Conservation (phyloP, 2,888 invertebrate species). For the Allophyes oxyacanthae region DNA sequence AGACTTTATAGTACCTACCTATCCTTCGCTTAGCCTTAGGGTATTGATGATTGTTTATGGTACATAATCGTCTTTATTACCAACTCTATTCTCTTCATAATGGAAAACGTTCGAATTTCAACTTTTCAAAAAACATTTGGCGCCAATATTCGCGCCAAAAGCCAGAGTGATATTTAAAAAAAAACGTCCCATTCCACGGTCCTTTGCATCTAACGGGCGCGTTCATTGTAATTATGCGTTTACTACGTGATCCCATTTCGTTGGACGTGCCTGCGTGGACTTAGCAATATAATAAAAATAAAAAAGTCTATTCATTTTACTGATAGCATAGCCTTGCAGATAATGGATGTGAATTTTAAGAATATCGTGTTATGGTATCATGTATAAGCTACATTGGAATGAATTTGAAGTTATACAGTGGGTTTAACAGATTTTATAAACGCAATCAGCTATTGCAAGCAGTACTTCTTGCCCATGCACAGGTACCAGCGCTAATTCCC, state of each 20-base stretch:
- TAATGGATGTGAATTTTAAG: constrained; percentile 38
- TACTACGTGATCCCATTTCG: constrained; percentile 84
- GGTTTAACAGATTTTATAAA: too few species aligned
- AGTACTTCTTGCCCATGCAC: too few species aligned
- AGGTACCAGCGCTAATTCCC: too few species aligned
- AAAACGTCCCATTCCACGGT: constrained; percentile 56
- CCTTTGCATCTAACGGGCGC: constrained; percentile 69
- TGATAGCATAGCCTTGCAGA: constrained; percentile 54
- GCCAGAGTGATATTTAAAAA: constrained; percentile 43
- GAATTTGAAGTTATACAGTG: too few species aligned
- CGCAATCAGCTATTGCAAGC: too few species aligned
- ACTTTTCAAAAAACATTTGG: constrained; percentile 19
- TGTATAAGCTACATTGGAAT: background rate
- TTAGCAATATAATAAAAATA: constrained; percentile 65
- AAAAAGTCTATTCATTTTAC: constrained; percentile 57
- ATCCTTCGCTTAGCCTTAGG: too few species aligned
- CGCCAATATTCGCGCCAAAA: constrained; percentile 47
- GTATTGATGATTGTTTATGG: too few species aligned
- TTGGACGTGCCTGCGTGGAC: constrained; percentile 78
- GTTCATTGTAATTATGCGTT: constrained; percentile 81
- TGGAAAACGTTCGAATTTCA: too few species aligned
- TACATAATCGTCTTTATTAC: too few species aligned
- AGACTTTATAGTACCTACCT: too few species aligned
- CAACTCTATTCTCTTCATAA: too few species aligned
- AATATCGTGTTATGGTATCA: constrained; percentile 4